These are phyloP conservation scores for Kuschelorhynchus macadamiae DNA, from an alignment of 2,888 invertebrate species.

Conservation along the genomic window DNA sequence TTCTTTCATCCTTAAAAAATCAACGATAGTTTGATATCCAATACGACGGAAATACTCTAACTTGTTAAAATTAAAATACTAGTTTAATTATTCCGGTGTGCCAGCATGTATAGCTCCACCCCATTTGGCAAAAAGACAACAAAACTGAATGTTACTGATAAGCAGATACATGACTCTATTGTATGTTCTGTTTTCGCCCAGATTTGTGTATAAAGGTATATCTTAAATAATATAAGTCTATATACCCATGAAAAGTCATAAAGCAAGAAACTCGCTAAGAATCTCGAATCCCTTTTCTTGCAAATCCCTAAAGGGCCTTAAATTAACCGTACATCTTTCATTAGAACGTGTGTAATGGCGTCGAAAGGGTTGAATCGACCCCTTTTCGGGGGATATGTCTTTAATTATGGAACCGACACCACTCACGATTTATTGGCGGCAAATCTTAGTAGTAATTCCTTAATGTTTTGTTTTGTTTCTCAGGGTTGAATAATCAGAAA, in stretches of 20 bases:
- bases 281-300: slow-evolving; percentile 51
- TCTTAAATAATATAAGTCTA: slow-evolving; percentile 44
- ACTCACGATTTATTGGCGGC: slow-evolving; percentile 49
- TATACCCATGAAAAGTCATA: slow-evolving; percentile 49
- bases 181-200: neutral
- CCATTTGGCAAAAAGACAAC: too few relatives aligned
- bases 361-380: slow-evolving; percentile 43
- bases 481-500: neutral
- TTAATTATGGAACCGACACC: slow-evolving; percentile 61
- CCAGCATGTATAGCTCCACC: neutral
- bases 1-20: too few relatives aligned
- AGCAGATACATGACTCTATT: slow-evolving; percentile 5
- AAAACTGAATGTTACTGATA: neutral
- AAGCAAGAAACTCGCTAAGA: slow-evolving; percentile 52
- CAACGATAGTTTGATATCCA: too few relatives aligned
- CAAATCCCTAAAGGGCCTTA: slow-evolving; percentile 50
- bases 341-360: slow-evolving; percentile 53
- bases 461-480: slow-evolving; percentile 29
- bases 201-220: slow-evolving; percentile 12
- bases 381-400: slow-evolving; percentile 54
- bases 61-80: too few relatives aligned
- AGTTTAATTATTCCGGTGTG: too few relatives aligned
- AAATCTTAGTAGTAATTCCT: slow-evolving; percentile 36
- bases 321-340: slow-evolving; percentile 53
- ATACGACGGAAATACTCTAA: too few relatives aligned